Base-by-base conservation (phyloP, 2,797 vertebrate species). In the Hyperoplus lanceolatus region DNA sequence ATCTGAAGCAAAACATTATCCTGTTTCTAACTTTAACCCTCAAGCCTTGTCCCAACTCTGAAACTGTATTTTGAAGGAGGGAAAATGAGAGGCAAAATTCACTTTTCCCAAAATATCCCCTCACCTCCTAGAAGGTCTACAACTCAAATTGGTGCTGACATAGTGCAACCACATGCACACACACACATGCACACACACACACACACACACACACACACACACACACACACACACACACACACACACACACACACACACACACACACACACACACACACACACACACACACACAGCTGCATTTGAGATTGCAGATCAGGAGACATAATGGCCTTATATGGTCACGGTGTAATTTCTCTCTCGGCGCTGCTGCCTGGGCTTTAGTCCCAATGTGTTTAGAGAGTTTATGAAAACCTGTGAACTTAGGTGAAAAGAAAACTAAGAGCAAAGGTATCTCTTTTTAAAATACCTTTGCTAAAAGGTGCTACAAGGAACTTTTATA, bases 271-370 rank as follows among this genome's bases (percentile, higher is more conserved):
- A 48, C 60, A 70, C 64, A 54, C 69, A 74, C 50, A 78, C 71
- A 57, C 64, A 29, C 72, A 73, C 68, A 72, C 38, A 77, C 60
- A 66, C 79, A 77, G 73, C 76, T 88, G 68, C 64, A 73, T 83
- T 81, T 75, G 70, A 75, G 87, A 80, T 77, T 69, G 69, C 64
- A 80, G 79, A 85, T 82, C 82, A 87, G 78, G 49, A 88, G 76
- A 81, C 81, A 56, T 73, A 53, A 64, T 85, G 60, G 65, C 91
- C 91, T 84, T 92, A 82, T 87, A 87, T 82, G 87, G 92, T 66
- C 51, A 29, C 43, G 18, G 57, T 65, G 74, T 78, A 67, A 80
- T 84, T 82, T 78, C 74, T 63, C 54, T 75, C 73, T 58, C 56
- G 39, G 62, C 69, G 76, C 70, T 85, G 68, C 65, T 60, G 58